Percentiles rank a stretch among this genome's conserved stretches.
These are phyloP conservation scores for Avahi laniger DNA, from an alignment of 2,797 vertebrate genomes.

Conservation along the genomic window DNA sequence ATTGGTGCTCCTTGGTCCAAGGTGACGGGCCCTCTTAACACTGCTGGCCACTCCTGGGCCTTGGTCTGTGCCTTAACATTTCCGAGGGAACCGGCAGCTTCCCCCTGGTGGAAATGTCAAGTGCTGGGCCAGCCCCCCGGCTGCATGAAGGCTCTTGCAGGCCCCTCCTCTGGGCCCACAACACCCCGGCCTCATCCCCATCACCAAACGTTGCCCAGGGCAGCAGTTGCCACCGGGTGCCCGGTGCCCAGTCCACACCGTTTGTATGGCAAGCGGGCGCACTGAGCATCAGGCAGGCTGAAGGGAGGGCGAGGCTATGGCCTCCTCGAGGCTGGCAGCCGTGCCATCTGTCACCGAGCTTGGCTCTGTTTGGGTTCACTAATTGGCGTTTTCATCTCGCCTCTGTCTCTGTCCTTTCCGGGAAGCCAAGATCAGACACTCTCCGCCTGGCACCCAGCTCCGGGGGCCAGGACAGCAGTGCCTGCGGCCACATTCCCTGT, in stretches of 20 bases:
- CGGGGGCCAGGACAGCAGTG: rapidly evolving
- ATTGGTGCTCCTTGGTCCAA: not conserved
- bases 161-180: not conserved
- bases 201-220: not conserved
- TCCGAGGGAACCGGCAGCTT: rapidly evolving
- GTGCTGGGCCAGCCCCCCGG: not conserved
- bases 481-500: not conserved
- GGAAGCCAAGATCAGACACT: not conserved
- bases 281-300: not conserved
- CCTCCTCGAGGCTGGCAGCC: not conserved
- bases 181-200: rapidly evolving
- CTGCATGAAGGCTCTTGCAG: not conserved
- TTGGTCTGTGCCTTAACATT: not conserved
- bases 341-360: not conserved
- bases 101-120: rapidly evolving
- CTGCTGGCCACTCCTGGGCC: not conserved
- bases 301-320: not conserved
- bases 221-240: not conserved
- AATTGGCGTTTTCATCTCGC: not conserved
- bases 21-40: not conserved
- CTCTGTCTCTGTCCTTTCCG: not conserved
- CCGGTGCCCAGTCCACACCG: rapidly evolving
- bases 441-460: not conserved
- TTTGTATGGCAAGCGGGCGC: rapidly evolving
- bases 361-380: not conserved